Conservation (phyloP, 2,888 invertebrate species). For the Phortica okadai region DNA sequence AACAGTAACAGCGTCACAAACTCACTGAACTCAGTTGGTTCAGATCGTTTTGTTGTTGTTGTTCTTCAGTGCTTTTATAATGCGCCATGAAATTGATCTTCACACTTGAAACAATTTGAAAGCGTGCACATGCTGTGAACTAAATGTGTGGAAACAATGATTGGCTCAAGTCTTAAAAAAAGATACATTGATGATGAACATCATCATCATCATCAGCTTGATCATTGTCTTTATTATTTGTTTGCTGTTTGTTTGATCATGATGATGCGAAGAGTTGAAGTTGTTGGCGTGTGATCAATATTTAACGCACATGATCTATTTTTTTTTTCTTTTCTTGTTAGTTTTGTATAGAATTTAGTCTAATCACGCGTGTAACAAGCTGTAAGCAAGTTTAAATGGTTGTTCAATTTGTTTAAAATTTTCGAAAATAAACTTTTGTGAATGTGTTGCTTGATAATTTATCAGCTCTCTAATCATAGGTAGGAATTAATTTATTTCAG, state of each 20-base stretch:
- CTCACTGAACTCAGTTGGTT: neutral
- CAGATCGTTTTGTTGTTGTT: neutral
- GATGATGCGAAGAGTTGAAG: neutral
- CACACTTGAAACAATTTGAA: constrained; percentile 73
- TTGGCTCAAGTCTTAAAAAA: constrained; percentile 35
- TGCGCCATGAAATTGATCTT: constrained; percentile 75
- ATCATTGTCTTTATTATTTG: neutral
- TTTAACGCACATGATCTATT: constrained; percentile 34
- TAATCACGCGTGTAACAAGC: constrained; percentile 68
- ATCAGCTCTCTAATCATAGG: too few species aligned
- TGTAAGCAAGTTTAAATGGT: constrained; percentile 47
- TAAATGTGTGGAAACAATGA: constrained; percentile 11
- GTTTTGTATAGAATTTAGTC: constrained; percentile 32
- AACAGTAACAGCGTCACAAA: too few species aligned
- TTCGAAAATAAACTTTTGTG: too few species aligned
- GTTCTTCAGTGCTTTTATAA: constrained; percentile 48
- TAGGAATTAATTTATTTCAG: too few species aligned
- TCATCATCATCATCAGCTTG: neutral
- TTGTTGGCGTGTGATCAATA: constrained; percentile 15
- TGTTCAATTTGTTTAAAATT: neutral
- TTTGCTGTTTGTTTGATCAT: neutral
- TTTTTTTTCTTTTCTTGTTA: neutral
- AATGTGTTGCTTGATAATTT: too few species aligned
- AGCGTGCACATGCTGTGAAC: constrained; percentile 66
- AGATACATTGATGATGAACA: constrained; percentile 37